phyloP scores from a whole-genome alignment of 2,888 invertebrate species.

The Drosophila subquinaria region DNA sequence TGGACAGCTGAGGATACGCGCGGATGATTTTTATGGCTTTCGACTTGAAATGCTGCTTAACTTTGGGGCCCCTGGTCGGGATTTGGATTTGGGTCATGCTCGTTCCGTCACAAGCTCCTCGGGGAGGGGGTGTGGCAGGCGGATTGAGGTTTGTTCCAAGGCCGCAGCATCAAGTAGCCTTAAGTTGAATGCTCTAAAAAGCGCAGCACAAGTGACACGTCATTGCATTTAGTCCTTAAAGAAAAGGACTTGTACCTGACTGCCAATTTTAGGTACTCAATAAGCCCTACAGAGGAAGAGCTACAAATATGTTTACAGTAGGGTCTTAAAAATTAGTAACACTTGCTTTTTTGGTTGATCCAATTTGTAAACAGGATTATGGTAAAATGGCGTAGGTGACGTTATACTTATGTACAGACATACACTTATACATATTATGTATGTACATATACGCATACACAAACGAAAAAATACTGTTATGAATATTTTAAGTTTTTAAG shows the following conservation, averaged over 20 bases:
- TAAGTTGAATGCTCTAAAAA: conserved; percentile 40
- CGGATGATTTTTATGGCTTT: conserved; percentile 29
- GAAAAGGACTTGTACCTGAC: background rate
- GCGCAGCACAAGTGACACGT: conserved; percentile 4
- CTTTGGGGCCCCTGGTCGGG: conserved; percentile 37
- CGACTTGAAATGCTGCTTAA: conserved; percentile 36
- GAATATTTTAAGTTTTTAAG: too few relatives aligned
- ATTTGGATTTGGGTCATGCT: conserved; percentile 53
- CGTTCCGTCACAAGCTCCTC: background rate
- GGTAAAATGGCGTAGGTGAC: too few relatives aligned
- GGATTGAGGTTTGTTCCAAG: conserved; percentile 26
- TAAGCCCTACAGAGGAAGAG: background rate
- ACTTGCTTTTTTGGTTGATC: background rate
- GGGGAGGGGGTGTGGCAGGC: background rate
- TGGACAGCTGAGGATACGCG: conserved; percentile 36
- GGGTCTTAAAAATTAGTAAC: too few relatives aligned
- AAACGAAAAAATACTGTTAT: too few relatives aligned
- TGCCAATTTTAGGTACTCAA: background rate
- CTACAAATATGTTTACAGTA: background rate
- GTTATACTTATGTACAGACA: too few relatives aligned
- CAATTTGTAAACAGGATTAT: background rate
- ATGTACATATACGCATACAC: too few relatives aligned
- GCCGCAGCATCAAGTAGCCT: conserved; percentile 30
- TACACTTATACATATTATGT: too few relatives aligned
- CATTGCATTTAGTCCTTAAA: conserved; percentile 17